Evolutionary conservation across 2,113 vertebrate species (phyloP), one percentile per base, ranked within the genome.

Genomic region (Chamaea fasciata): DNA sequence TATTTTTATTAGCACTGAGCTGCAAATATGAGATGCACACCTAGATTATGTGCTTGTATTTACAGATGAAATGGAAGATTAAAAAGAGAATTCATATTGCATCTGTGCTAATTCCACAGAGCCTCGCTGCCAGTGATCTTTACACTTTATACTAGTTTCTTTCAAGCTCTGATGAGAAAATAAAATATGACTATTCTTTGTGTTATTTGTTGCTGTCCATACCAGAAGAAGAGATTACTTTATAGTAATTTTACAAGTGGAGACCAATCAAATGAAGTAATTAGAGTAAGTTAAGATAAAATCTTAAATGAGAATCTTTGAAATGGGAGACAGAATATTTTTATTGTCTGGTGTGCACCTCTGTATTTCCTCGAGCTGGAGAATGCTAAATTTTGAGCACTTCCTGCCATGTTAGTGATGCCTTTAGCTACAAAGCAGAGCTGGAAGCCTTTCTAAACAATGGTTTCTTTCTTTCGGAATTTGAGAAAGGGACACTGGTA

Each of bases 1-100:
- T 82, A 81, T 76, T 95, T 95, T 93, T 89, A 85, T 92, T 91
- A 94, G 53, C 41, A 69, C 28, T 68, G 87, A 89, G 42, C 44
- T 92, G n/a, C 44, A 84, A 92, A 91, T 92, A 79, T 69, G 39
- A 75, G 68, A 67, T 67, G 24, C 33, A 60, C n/a, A 74, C 69
- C 53, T 49, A 95, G 73, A 64, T 89, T 91, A 71, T 85, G 31
- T 84, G 46, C 44, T 85, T 91, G 49, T 95, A 94, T 89, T 95
- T 94, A 91, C 91, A 92, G 89, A 79, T 89, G 21, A 91, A 92
- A 60, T 64, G 65, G 74, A 82, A 94, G 65, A 87, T 79, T 62
- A 82, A 91, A 90, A 87, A 50, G 23, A 76, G 28, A 65, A 85
- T 57, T 68, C 46, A 17, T 89, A 84, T 19, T 84, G 18, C 13